Evolutionary conservation across 30 jellyfish, hydroid and myxozoan genomes (phyloP), one percentile per base, ranked within the genome.

Genomic region (Chironex yamaguchii): DNA sequence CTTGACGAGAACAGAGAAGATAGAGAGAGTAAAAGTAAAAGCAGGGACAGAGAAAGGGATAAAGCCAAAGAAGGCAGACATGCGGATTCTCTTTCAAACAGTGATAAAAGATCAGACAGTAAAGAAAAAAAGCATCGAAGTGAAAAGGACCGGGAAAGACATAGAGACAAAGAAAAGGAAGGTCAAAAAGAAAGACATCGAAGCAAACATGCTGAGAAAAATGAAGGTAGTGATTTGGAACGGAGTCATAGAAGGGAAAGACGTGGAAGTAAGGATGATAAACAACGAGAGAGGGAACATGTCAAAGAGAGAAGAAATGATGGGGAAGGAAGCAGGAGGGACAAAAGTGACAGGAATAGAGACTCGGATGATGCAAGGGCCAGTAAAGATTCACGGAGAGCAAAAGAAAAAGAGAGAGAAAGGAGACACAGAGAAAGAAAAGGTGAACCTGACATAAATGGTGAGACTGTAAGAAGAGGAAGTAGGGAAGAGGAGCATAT

Each of bases 1-100:
- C 58, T 79, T 4, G 24, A 69, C 27, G 53, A 52, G 20, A 36
- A 64, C 1, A 83, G 54, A 51, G 93, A 69, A 26, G 62, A 48
- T 30, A 23, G 34, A 29, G 36, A 30, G 31, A 36, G 30, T 0
- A 70, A 70, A 32, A 26, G 13, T 32, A 70, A 29, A 49, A 62
- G 70, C 25, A 76, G 87, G 32, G 25, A 0, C 87, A 74, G 50
- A 74, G 87, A 49, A 34, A 49, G 42, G 21, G 78, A 74, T 22
- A 35, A 51, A 35, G 87, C n/a, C n/a, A n/a, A n/a, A 65, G 3
- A 29, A 65, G 31, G 48, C 27, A 20, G 27, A 2, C 13, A 2
- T 24, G 27, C 78, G 30, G 34, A 3, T 36, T 64, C 9, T 24
- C 27, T 64, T 24, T 11, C 27, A 65, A 21, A 52, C 27, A 2